A percentile compares a stretch with the other conserved stretches of the same genome.
Conservation (phyloP, 2,888 invertebrate genomes). For the Neoascia interrupta region DNA sequence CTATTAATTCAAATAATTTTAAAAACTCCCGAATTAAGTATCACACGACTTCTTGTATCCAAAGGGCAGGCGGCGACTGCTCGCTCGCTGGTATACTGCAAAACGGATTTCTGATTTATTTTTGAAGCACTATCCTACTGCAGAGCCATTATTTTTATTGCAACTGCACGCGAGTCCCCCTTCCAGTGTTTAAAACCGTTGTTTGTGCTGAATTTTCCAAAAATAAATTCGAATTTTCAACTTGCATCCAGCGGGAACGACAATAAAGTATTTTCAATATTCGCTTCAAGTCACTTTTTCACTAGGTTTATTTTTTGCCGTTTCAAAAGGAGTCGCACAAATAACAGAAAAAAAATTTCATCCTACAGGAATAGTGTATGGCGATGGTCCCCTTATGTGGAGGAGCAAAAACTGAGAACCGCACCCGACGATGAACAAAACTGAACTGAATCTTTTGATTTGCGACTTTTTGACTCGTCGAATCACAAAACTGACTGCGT, state of each 20-base stretch:
- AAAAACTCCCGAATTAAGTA: too few species aligned
- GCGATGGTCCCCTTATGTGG: constrained; percentile 9
- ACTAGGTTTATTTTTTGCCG: constrained; percentile 11
- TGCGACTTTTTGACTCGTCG: constrained; percentile 38
- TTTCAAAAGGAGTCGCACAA: constrained; percentile 12
- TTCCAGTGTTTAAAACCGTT: constrained; percentile 4
- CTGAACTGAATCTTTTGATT: too few species aligned
- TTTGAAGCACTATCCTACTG: constrained; percentile 20
- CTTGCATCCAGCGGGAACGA: constrained; percentile 26
- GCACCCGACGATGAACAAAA: constrained; percentile 73
- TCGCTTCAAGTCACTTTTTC: constrained; percentile 35
- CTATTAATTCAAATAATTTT: too few species aligned
- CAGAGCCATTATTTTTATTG: neutral
- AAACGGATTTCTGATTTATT: constrained; percentile 44
- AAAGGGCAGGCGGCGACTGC: constrained; percentile 26
- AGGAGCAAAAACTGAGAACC: constrained; percentile 67
- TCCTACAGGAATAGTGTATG: constrained; percentile 14
- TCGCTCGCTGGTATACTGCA: constrained; percentile 40
- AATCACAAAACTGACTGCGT: constrained; percentile 54
- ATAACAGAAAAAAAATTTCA: neutral
- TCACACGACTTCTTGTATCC: neutral
- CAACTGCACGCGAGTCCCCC: constrained; percentile 6
- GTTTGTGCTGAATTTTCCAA: constrained; percentile 39
- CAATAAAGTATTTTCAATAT: constrained; percentile 49
- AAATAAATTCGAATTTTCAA: constrained; percentile 50